Evolutionary conservation across 2,797 vertebrate genomes (phyloP).

Genomic region (Anableps anableps): DNA sequence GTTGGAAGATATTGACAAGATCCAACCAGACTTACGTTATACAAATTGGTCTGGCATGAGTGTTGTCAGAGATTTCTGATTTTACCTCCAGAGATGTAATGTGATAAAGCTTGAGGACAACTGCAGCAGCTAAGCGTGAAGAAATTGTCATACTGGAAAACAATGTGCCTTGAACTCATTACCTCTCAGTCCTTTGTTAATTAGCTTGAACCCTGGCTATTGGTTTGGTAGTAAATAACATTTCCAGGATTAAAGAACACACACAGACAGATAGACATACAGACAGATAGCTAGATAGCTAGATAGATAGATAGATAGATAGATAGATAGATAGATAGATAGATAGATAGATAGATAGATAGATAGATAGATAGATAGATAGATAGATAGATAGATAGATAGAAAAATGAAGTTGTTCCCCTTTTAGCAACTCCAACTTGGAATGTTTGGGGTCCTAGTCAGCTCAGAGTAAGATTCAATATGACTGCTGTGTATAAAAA

Average conservation of each 20-base stretch:
- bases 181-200: not conserved
- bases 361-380: no score
- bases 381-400: no score
- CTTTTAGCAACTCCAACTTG: not conserved
- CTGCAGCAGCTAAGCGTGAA: slow-evolving; percentile 13
- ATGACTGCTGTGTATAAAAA: no score
- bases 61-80: slow-evolving; percentile 49
- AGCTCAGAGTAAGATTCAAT: no score
- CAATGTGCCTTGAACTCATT: not conserved
- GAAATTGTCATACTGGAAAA: slow-evolving; percentile 13
- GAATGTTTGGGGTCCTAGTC: no score
- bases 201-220: not conserved
- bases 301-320: no score
- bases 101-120: slow-evolving; percentile 49
- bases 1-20: slow-evolving; percentile 58
- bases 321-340: no score
- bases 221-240: not conserved
- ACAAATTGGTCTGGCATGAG: slow-evolving; percentile 40
- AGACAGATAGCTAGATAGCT: no score
- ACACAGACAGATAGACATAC: no score
- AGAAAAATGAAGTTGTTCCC: not conserved
- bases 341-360: no score
- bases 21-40: slow-evolving; percentile 54
- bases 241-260: no score
- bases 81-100: slow-evolving; percentile 35